Conservation (phyloP, 92 coral and sea anemone species). For the Heteractis magnifica region DNA sequence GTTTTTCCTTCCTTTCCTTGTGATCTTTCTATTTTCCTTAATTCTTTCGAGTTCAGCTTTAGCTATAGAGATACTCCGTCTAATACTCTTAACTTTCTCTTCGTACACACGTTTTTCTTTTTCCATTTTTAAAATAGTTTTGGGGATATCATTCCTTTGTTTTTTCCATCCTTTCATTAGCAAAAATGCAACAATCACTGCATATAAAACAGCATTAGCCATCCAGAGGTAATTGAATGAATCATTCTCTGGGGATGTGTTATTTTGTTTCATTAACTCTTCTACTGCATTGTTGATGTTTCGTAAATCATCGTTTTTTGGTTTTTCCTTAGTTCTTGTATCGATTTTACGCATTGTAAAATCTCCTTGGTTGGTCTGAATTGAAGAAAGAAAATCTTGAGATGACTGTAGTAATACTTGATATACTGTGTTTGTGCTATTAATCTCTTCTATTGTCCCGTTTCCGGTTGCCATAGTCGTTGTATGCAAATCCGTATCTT, state of each 20-base stretch:
- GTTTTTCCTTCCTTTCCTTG: conserved; percentile 6
- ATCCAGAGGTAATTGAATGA: not conserved
- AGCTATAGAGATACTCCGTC: conserved; percentile 20
- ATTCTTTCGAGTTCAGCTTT: not conserved
- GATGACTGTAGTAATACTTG: no score
- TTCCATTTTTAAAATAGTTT: not conserved
- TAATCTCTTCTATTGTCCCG: no score
- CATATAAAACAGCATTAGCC: not conserved
- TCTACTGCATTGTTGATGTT: no score
- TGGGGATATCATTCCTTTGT: not conserved
- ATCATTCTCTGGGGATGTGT: not conserved
- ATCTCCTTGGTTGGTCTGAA: no score
- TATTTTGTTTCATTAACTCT: no score
- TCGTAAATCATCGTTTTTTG: no score
- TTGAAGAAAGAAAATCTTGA: no score
- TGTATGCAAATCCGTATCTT: no score
- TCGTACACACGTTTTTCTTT: not conserved
- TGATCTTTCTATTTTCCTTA: conserved; percentile 7
- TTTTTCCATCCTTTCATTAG: not conserved
- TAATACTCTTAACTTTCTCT: not conserved
- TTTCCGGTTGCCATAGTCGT: no score
- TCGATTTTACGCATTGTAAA: no score
- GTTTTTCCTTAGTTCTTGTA: no score
- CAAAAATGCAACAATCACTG: not conserved
- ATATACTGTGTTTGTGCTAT: no score